Evolutionary conservation across 1,140 invertebrate species (phyloP).

Genomic region (Tribolium madens): DNA sequence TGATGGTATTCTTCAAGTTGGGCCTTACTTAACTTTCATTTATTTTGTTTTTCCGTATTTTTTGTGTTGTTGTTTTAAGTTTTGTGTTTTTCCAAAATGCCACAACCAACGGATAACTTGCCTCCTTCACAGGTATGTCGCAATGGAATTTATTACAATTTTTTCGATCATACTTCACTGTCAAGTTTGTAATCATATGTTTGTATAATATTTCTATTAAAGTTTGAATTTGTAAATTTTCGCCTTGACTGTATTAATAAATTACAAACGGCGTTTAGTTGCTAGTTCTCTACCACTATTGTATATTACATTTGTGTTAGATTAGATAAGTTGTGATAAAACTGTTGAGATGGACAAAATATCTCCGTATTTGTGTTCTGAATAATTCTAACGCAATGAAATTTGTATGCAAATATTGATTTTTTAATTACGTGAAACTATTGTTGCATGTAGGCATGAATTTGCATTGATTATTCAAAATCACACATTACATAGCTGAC

Average conservation of each 20-base stretch:
- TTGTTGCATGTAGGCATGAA: neutral
- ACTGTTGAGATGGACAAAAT: neutral
- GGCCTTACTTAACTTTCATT: slow-evolving; percentile 26
- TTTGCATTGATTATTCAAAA: neutral
- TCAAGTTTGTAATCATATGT: slow-evolving; percentile 3
- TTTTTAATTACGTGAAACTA: neutral
- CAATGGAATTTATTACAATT: neutral
- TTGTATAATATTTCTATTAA: neutral
- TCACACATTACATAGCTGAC: neutral
- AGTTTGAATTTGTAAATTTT: neutral
- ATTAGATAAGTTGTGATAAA: neutral
- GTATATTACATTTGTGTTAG: neutral
- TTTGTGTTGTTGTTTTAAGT: slow-evolving; percentile 16
- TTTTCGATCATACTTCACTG: neutral
- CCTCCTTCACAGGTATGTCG: slow-evolving; percentile 41
- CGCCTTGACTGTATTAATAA: neutral
- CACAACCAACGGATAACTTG: slow-evolving; percentile 43
- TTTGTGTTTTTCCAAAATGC: slow-evolving; percentile 29
- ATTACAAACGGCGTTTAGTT: neutral
- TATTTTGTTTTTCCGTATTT: slow-evolving; percentile 1
- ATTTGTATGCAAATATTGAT: neutral
- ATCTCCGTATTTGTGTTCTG: neutral
- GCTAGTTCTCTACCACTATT: neutral
- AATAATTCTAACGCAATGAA: neutral
- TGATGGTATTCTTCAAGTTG: slow-evolving; percentile 42